Evolutionary conservation across 64 coral and sea anemone genomes (phyloP), one percentile per base, ranked within the genome.

Genomic region (Acropora tenuis): DNA sequence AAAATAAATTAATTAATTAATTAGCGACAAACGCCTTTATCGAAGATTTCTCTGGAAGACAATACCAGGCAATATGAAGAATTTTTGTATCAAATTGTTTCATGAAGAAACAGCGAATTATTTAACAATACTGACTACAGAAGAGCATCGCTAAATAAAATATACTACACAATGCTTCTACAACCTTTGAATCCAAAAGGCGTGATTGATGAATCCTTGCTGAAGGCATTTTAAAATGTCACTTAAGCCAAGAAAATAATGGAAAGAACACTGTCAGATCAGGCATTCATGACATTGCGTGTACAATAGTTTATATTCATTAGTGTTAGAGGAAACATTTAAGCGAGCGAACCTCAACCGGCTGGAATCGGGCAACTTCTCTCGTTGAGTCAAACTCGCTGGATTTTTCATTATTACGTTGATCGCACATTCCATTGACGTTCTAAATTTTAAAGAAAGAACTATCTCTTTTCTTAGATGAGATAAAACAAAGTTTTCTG

Each of bases 241-340:
- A 30, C 30, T 74, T 74, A 20, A 74, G 72, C 72, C 72, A 74
- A 74, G 72, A 74, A 74, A 74, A 74, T 74, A 74, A 30, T n/a
- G 72, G 72, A 74, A n/a, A 74, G 30, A 74, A 74, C 0, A 74
- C 72, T 74, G 41, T 30, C 30, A 30, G 30, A 30, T 74, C 0
- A 74, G 72, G 72, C 72, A 74, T 74, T 74, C 72, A 74, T 74
- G 72, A 74, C 72, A 74, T 74, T 74, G 72, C 19, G 72, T 74
- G 72, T 44, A 74, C 72, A 30, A 30, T 30, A 74, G 72, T 8
- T 0, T 55, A 55, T 68, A 68, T 68, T 68, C 8, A 66, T 15
- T 12, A 66, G 8, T 4, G 63, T 68, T n/a, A 68, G 63, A 16
- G 63, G 63, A 68, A 13, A 68, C 63, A 68, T 68, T 68, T 68